These are phyloP conservation scores for Clepsis dumicolana DNA, from an alignment of 2,888 invertebrate genomes.

Conservation along the genomic window DNA sequence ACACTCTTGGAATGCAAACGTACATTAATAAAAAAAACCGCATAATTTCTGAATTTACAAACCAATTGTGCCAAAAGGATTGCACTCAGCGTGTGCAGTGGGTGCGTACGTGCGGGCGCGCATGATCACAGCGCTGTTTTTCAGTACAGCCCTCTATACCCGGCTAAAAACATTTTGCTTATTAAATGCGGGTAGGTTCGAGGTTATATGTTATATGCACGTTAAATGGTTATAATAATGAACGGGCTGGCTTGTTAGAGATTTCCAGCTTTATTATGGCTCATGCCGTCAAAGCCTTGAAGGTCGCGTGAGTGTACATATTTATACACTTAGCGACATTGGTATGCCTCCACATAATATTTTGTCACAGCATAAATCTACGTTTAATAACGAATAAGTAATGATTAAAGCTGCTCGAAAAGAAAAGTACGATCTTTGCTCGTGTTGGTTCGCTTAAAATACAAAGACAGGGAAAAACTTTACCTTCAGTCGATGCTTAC, in stretches of 20 bases:
- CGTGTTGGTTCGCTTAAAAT: not conserved
- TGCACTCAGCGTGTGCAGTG: too few relatives aligned
- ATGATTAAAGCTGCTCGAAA: not conserved
- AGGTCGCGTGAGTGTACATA: constrained; percentile 46
- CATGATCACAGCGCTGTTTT: too few relatives aligned
- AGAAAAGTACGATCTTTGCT: not conserved
- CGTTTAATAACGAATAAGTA: not conserved
- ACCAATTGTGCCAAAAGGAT: too few relatives aligned
- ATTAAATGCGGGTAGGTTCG: too few relatives aligned
- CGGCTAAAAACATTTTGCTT: too few relatives aligned
- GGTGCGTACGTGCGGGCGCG: too few relatives aligned
- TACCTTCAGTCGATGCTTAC: not conserved
- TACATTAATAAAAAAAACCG: too few relatives aligned
- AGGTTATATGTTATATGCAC: too few relatives aligned
- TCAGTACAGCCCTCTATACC: too few relatives aligned
- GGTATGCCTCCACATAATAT: not conserved
- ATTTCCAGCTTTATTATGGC: constrained; percentile 14
- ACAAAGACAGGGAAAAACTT: not conserved
- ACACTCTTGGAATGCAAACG: too few relatives aligned
- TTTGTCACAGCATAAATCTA: not conserved
- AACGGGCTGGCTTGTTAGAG: constrained; percentile 9
- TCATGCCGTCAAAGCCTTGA: constrained; percentile 34
- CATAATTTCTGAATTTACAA: too few relatives aligned
- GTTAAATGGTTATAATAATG: constrained; percentile 15
- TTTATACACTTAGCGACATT: constrained; percentile 1